Base-by-base conservation (phyloP, 2,797 vertebrate species). In the Sebastes matsubarae region DNA sequence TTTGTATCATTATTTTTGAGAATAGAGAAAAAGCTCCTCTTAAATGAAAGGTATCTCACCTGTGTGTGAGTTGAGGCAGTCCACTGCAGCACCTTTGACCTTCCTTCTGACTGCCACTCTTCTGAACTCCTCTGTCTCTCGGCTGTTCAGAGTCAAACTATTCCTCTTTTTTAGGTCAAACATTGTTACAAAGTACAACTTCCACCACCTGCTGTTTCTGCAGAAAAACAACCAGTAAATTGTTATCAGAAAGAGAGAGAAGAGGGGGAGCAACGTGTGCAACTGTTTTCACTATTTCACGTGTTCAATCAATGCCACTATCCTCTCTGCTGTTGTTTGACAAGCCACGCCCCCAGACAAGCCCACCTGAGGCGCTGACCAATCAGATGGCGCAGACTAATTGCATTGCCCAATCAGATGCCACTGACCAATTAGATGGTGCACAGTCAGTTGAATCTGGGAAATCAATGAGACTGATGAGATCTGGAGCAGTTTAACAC, bases 141-240 rank as follows among this genome's bases (percentile, higher is more conserved):
- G 69, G 58, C 60, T 65, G 29, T 67, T 88, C 55, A 93, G 77
- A 4, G 77, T 92, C 86, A 92, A 29, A 63, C 91, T 92, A 2
- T 82, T 88, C 73, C 88, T 92, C 84, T 90, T 94, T 81, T 87
- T 92, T 42, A 86, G 25, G 79, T 96, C 94, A 61, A 94, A 95
- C 94, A 96, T 95, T 0, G 9, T 70, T 1, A 16, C 16, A 3
- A 7, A 4, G 22, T 5, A 61, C 14, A 13, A 20, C 2, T 66
- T 1, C 55, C 24, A 4, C 1, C 24, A 1, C 1, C 50, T 3
- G 1, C 9, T 13, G 30, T 18, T 14, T 10, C 57, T 12, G 10
- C 32, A 22, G 18, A 22, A 22, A 1, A 16, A 5, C 32, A 4
- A 0, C 13, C 13, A 2, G 14, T 1, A 4, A 61, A 10, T 0